These are phyloP conservation scores for Micromussa lordhowensis DNA, from an alignment of 92 coral and sea anemone genomes.

Conservation along the genomic window DNA sequence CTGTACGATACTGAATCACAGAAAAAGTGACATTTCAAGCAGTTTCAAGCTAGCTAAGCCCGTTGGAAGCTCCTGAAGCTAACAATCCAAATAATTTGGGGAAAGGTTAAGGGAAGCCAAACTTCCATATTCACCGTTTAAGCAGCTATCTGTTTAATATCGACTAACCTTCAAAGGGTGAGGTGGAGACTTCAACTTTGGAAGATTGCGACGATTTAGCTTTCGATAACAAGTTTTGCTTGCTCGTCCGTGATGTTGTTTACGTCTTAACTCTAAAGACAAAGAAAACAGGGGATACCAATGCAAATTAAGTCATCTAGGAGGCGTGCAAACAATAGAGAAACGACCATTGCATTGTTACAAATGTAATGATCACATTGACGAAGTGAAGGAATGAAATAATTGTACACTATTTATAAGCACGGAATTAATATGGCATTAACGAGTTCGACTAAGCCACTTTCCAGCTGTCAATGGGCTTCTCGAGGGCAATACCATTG, in stretches of 20 bases:
- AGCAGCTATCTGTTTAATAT: neutral
- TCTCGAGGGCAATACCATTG: no score
- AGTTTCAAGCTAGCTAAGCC: no score
- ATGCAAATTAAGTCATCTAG: conserved; percentile 18
- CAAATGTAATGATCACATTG: neutral
- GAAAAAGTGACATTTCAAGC: no score
- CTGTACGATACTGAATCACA: no score
- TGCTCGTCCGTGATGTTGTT: neutral
- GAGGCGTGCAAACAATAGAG: neutral
- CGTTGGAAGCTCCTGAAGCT: no score
- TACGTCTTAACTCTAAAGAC: neutral
- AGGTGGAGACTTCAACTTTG: no score
- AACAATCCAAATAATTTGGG: no score
- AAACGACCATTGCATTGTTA: neutral
- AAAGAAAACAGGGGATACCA: neutral
- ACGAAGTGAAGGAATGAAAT: neutral
- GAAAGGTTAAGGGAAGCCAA: no score
- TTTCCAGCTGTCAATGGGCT: no score
- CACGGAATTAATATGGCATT: no score
- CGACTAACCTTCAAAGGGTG: neutral
- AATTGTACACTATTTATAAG: neutral
- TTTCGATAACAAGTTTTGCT: neutral
- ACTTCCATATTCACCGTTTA: neutral
- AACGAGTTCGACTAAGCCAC: no score
- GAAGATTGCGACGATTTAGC: neutral